Percentiles rank a stretch among this genome's conserved stretches.
phyloP scores from a whole-genome alignment of 2,113 vertebrate species.

The Mungos mungo region DNA sequence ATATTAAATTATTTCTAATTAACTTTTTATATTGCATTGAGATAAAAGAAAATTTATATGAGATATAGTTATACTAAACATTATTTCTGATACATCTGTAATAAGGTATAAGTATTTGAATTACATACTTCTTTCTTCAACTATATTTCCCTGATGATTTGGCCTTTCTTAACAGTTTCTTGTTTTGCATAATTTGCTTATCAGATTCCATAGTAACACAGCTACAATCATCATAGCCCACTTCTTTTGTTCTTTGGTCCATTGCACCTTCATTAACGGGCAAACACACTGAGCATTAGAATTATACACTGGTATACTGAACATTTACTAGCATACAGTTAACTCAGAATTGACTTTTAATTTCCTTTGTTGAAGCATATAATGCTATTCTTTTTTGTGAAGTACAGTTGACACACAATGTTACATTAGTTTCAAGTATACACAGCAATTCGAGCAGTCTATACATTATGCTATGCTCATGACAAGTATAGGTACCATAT shows the following conservation, averaged over 20 bases:
- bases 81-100: background rate
- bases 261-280: background rate
- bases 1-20: background rate
- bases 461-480: background rate
- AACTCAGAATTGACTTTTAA: background rate
- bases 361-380: background rate
- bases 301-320: background rate
- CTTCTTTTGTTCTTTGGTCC: background rate
- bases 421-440: background rate
- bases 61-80: background rate
- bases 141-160: background rate
- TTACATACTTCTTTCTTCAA: background rate
- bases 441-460: background rate
- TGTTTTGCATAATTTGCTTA: background rate
- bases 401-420: background rate
- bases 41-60: background rate
- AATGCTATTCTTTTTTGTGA: background rate
- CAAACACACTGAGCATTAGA: background rate
- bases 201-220: background rate
- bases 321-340: background rate
- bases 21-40: background rate
- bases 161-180: background rate
- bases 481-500: background rate
- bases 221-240: background rate
- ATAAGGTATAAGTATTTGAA: background rate